These are phyloP conservation scores for Xerus rutilus DNA, from an alignment of 2,797 vertebrate species.

Conservation along the genomic window DNA sequence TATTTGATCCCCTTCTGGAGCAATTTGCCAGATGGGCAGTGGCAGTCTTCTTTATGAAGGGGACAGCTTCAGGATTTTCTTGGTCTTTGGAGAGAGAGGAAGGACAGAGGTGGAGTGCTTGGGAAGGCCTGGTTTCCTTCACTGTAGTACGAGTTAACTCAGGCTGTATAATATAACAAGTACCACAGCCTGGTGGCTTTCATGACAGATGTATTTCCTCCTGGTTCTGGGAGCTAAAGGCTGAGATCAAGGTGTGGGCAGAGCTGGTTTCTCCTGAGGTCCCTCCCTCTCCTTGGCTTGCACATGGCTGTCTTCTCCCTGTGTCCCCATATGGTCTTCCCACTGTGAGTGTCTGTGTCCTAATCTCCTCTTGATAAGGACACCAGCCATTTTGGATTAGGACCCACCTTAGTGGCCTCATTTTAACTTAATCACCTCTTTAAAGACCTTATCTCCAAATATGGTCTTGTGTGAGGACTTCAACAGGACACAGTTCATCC, in stretches of 20 bases:
- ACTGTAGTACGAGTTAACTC: rapidly evolving
- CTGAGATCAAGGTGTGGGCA: neutral
- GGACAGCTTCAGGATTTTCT: no score
- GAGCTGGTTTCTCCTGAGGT: neutral
- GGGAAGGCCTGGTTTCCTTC: neutral
- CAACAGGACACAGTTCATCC: neutral
- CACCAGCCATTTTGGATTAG: neutral
- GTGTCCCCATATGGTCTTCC: neutral
- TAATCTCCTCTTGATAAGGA: neutral
- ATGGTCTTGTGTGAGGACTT: neutral
- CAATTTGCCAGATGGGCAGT: neutral
- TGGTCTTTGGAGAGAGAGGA: neutral
- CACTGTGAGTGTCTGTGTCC: neutral
- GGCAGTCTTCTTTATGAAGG: neutral
- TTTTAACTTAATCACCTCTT: neutral
- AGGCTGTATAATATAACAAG: neutral
- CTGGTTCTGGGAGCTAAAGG: neutral
- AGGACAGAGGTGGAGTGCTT: no score
- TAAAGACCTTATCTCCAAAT: neutral
- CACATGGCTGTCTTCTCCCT: neutral
- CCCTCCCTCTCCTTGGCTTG: neutral
- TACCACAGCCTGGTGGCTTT: neutral
- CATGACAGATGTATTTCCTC: neutral
- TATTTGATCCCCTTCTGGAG: neutral
- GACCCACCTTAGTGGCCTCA: neutral